Percentiles rank a stretch among this genome's conserved stretches.
phyloP scores from a whole-genome alignment of 2,797 vertebrate genomes.

The Alectoris magna region DNA sequence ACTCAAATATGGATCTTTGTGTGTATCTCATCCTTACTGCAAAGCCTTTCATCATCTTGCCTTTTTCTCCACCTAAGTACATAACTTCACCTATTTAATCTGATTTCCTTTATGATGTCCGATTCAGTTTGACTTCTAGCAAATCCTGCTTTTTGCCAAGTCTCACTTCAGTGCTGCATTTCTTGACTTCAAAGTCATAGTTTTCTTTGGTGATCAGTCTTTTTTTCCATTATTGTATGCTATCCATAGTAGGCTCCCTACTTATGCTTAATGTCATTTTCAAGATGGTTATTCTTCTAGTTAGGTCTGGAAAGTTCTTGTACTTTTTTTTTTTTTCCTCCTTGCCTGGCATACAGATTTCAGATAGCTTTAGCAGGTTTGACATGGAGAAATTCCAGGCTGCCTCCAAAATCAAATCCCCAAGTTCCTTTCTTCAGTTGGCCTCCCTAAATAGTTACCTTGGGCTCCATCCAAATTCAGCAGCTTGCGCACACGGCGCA shows the following conservation, averaged over 20 bases:
- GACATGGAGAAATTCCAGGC: constrained; percentile 64
- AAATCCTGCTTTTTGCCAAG: constrained; percentile 10
- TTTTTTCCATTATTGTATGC: constrained; percentile 32
- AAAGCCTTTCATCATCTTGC: background rate
- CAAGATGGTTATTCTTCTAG: constrained; percentile 54
- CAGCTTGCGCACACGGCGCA: background rate
- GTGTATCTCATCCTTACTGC: background rate
- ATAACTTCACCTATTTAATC: background rate
- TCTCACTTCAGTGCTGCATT: constrained; percentile 23
- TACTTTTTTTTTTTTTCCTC: background rate
- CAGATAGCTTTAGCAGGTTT: constrained; percentile 70
- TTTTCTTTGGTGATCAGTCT: constrained; percentile 51
- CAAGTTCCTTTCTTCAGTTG: constrained; percentile 23
- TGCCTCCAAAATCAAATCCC: constrained; percentile 63
- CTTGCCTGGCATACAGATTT: constrained; percentile 43
- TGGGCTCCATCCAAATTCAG: constrained; percentile 63
- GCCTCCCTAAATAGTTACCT: constrained; percentile 70
- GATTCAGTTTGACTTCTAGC: background rate
- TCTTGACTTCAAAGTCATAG: constrained; percentile 40
- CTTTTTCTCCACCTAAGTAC: background rate
- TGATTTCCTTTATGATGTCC: constrained; percentile 18
- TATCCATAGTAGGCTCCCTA: background rate
- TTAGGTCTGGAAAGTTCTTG: constrained; percentile 51
- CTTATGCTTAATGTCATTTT: constrained; percentile 46
- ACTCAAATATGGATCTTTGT: background rate